Base-by-base conservation (phyloP, 2,888 invertebrate genomes). In the Ophioninae sp. region DNA sequence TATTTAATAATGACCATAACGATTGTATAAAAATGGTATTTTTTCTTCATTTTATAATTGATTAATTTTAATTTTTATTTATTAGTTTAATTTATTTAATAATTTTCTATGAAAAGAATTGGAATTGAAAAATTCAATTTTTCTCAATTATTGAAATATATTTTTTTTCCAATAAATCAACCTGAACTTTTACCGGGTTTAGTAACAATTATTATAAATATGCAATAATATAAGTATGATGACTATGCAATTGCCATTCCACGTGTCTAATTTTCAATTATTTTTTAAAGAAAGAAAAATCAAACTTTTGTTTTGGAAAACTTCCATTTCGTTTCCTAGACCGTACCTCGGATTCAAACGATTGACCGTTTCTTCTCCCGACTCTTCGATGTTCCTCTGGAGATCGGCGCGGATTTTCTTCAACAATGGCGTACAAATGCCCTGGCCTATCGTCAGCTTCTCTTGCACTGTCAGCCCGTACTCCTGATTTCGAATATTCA, bases 391-490 rank as follows among this genome's bases (percentile, higher is more conserved):
- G 91, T 99, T 99, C 80, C 98, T 94, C 92, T 98, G 98, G 71
- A 99, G 93, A 93, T 99, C 99, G 0, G 98, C 97, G 86, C 97
- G 95, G 87, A 99, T 98, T 93, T 99, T 99, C 91, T 98, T 97
- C 85, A 99, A 94, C 72, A 99, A 93, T 0, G 99, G 99, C 17
- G 98, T 98, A 91, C 99, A 99, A 87, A 99, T 99, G 1, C 99
- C 98, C 93, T 99, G 98, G 0, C 98, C 98, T 87, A 99, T 99
- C 0, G 98, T 97, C 83, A 99, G 93, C 92, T 99, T 99, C 93
- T 99, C 99, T 93, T 98, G 97, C 87, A 96, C 95, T 0, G 98
- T 98, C 88, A 99, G 94, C 17, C 99, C 99, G 91, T 99, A 99
- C 93, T 99, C 99, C 96, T 77, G 17, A 6, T 5, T 17, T 41